Evolutionary conservation across 2,113 vertebrate species (phyloP).

Genomic region (Gavia stellata): DNA sequence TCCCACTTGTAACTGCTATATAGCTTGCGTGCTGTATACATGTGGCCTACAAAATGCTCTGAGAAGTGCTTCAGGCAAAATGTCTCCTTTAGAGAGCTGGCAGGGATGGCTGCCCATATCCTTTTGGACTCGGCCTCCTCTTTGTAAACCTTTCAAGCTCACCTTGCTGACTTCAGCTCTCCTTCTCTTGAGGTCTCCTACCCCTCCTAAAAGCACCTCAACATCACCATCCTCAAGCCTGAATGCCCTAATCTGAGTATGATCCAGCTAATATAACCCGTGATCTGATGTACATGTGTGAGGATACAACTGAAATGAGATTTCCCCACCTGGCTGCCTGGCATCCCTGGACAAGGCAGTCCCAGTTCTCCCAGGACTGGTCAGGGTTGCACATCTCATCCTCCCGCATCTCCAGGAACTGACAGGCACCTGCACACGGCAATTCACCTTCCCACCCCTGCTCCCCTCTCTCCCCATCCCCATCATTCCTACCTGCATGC

Average conservation of each 20-base stretch:
- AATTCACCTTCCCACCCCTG: not conserved
- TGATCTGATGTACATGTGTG: not conserved
- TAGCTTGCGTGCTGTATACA: not conserved
- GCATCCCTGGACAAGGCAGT: not conserved
- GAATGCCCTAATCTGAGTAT: not conserved
- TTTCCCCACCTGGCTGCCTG: not conserved
- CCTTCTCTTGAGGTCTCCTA: not conserved
- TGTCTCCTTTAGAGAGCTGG: not conserved
- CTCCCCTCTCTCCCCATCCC: not conserved
- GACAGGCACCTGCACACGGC: not conserved
- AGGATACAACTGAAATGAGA: not conserved
- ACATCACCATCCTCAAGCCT: not conserved
- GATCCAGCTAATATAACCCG: not conserved
- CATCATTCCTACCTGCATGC: fast-evolving
- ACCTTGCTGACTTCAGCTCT: not conserved
- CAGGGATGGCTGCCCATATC: not conserved
- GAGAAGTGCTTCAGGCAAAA: not conserved
- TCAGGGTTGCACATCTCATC: not conserved
- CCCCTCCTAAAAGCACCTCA: not conserved
- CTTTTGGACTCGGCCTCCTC: not conserved
- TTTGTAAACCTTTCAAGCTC: not conserved
- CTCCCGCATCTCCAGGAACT: not conserved
- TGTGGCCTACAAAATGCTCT: not conserved
- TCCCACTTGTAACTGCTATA: not conserved
- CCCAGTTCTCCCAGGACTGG: not conserved